Percentiles rank a stretch among this genome's conserved stretches.
Evolutionary conservation across 1,140 invertebrate species (phyloP).

Genomic region (Battus philenor): DNA sequence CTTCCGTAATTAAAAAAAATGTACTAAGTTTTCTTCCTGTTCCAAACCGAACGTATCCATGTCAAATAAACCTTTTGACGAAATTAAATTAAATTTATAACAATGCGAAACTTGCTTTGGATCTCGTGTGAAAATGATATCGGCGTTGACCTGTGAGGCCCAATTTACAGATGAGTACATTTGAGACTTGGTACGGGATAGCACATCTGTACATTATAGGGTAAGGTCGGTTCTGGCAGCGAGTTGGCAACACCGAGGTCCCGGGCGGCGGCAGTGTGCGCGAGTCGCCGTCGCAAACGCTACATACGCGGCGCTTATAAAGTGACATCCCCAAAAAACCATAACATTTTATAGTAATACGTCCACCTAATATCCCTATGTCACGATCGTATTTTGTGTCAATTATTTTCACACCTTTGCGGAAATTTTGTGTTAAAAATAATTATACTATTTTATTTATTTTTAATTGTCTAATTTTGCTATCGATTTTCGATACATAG

Average conservation of each 20-base stretch:
- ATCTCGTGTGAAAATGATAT: conserved; percentile 22
- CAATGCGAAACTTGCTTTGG: no score
- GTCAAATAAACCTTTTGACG: no score
- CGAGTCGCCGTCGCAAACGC: conserved; percentile 54
- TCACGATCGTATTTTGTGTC: no score
- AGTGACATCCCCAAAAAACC: conserved; percentile 15
- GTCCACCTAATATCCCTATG: conserved; percentile 20
- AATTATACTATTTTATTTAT: no score
- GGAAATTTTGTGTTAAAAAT: no score
- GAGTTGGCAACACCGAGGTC: conserved; percentile 38
- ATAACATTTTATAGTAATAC: conserved; percentile 25
- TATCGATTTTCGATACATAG: no score
- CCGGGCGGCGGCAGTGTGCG: conserved; percentile 67
- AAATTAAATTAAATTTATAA: no score
- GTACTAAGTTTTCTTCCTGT: no score
- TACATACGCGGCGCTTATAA: conserved; percentile 22
- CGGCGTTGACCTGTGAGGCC: conserved; percentile 24
- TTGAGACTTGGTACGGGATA: conserved; percentile 19
- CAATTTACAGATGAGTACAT: conserved; percentile 33
- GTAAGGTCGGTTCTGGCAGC: conserved; percentile 13
- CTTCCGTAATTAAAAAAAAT: no score
- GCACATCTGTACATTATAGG: conserved; percentile 1
- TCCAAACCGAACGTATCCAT: no score
- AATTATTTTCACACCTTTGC: no score
- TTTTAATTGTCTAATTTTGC: no score